A percentile compares a stretch with the other conserved stretches of the same genome.
phyloP scores from a whole-genome alignment of 2,113 vertebrate genomes.

The Solea solea region DNA sequence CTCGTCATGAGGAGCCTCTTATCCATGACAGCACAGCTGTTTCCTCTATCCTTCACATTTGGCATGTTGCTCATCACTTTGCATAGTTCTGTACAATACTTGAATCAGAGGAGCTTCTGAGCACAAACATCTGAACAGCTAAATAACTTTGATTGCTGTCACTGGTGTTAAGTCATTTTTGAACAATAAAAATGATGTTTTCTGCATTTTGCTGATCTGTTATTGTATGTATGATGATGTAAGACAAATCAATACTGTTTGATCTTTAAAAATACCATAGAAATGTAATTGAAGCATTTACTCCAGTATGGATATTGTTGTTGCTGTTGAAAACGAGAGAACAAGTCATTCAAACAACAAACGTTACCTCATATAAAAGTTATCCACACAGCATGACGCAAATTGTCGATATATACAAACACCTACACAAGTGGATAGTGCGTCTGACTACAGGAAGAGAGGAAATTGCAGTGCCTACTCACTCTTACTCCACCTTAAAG shows the following conservation, averaged over 20 bases:
- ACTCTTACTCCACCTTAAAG: slow-evolving; percentile 57
- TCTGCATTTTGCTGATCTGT: not conserved
- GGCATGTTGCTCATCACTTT: slow-evolving; percentile 55
- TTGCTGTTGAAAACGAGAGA: slow-evolving; percentile 1
- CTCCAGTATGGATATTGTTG: slow-evolving; percentile 45
- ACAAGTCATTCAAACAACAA: slow-evolving; percentile 21
- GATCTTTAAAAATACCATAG: not conserved
- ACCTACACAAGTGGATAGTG: slow-evolving; percentile 61
- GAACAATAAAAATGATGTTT: not conserved
- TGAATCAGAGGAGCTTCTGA: slow-evolving; percentile 36
- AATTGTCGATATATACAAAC: slow-evolving; percentile 64
- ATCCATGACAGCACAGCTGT: slow-evolving; percentile 74
- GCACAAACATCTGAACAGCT: slow-evolving; percentile 11
- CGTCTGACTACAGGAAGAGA: slow-evolving; percentile 58
- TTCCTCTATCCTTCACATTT: slow-evolving; percentile 69
- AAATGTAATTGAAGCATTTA: not conserved
- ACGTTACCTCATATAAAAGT: slow-evolving; percentile 36
- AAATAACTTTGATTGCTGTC: slow-evolving; percentile 14
- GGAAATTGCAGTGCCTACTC: slow-evolving; percentile 68
- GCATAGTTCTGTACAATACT: slow-evolving; percentile 50
- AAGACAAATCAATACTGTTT: not conserved
- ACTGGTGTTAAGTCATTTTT: not conserved
- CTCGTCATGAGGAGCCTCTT: slow-evolving; percentile 68
- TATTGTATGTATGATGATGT: not conserved
- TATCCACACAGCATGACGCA: slow-evolving; percentile 61